These are phyloP conservation scores for Smithornis capensis DNA, from an alignment of 2,113 vertebrate species.

Conservation along the genomic window DNA sequence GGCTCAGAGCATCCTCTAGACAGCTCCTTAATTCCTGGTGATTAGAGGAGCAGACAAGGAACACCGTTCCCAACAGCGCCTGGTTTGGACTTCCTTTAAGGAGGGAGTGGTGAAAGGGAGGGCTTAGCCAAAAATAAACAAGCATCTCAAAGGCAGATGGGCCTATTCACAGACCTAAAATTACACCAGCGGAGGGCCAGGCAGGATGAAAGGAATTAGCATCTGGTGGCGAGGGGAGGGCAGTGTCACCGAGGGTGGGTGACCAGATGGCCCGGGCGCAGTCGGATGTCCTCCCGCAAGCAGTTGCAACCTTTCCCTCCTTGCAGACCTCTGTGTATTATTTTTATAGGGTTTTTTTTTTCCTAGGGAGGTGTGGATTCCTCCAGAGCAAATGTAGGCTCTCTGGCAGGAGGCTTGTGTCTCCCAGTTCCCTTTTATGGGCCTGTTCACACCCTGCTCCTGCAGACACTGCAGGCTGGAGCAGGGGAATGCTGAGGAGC, in stretches of 20 bases:
- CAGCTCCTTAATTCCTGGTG: not conserved
- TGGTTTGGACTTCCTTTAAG: slow-evolving; percentile 28
- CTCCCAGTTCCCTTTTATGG: slow-evolving; percentile 58
- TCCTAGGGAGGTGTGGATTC: not conserved
- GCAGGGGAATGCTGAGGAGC: not conserved
- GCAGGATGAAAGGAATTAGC: slow-evolving; percentile 59
- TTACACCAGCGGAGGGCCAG: not conserved
- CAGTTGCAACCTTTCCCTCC: not conserved
- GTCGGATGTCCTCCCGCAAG: not conserved
- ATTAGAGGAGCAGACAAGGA: slow-evolving; percentile 5
- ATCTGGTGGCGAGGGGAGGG: not conserved
- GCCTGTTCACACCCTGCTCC: slow-evolving; percentile 4
- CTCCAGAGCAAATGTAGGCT: not conserved
- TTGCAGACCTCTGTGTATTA: not conserved
- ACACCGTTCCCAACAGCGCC: not conserved
- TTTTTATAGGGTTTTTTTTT: not conserved
- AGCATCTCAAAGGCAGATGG: slow-evolving; percentile 62
- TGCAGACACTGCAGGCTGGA: not conserved
- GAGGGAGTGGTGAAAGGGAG: slow-evolving; percentile 33
- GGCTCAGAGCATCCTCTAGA: not conserved
- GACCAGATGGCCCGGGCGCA: slow-evolving; percentile 10
- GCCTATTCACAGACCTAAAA: slow-evolving; percentile 48
- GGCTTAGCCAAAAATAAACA: slow-evolving; percentile 24
- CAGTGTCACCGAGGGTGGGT: not conserved
- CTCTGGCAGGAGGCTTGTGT: not conserved